Evolutionary conservation across 2,113 vertebrate genomes (phyloP), one percentile per base, ranked within the genome.

Genomic region (Serinus canaria): DNA sequence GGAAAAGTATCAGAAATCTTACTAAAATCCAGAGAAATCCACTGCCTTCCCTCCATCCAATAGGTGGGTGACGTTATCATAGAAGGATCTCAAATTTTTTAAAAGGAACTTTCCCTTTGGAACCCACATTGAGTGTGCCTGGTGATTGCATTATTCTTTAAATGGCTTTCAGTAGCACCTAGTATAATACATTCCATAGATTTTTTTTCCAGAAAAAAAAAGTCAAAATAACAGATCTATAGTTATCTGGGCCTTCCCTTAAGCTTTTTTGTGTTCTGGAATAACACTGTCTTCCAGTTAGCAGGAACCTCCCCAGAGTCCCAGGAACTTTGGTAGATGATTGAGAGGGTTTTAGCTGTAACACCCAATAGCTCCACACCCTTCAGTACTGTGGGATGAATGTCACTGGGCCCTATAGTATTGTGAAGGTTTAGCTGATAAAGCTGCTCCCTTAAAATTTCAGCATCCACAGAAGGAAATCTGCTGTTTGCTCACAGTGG

Each of bases 181-280:
- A 59, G 3, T 44, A 39, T 11, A 20, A 39, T 14, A 44, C 0
- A 0, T 19, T 52, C 27, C 27, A n/a, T 28, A 43, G 5, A 6
- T 43, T 3, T 75, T 75, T 75, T 74, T 76, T 37, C 21, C 10
- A 53, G 39, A 55, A 75, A 47, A 30, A 30, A 69, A 33, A 63
- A 35, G 12, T 28, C 52, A 52, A 60, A 35, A 24, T 39, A 39
- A 67, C 9, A 75, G 9, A 15, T 47, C 10, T 74, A 3, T 35
- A 41, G 11, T 24, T 63, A 21, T 13, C n/a, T 52, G 37, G 7
- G 5, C 31, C 13, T 79, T 74, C 43, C 15, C 7, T 52, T 18
- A 28, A 15, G 24, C 3, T 23, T 30, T 25, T 77, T 10, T 47
- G 2, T 43, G 6, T 22, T 16, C 8, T 62, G 10, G 16, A 67